Conservation (phyloP, 35 echinoderm and acorn worm genomes). For the Apostichopus parvimensis region DNA sequence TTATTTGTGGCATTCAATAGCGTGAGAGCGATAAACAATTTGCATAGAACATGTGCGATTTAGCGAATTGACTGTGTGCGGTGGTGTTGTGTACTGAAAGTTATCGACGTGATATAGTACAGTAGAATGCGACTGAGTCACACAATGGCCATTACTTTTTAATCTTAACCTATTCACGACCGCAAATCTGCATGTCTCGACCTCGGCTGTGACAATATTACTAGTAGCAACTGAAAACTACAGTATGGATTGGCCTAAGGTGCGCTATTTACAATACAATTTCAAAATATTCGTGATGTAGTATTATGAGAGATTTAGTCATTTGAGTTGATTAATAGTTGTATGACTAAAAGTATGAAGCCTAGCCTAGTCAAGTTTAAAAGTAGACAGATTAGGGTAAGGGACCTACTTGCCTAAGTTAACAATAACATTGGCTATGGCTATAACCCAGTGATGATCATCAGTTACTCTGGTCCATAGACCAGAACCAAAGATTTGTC, state of each 20-base stretch:
- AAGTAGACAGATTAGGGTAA: too few species aligned
- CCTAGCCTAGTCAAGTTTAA: too few species aligned
- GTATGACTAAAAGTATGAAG: too few species aligned
- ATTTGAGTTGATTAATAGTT: too few species aligned
- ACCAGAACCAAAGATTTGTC: too few species aligned
- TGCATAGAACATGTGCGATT: conserved; percentile 62
- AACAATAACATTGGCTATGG: too few species aligned
- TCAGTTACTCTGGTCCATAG: too few species aligned
- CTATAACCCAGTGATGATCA: too few species aligned
- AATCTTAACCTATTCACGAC: background rate
- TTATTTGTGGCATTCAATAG: conserved; percentile 61
- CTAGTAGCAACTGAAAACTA: background rate
- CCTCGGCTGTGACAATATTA: background rate
- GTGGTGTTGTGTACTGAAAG: background rate
- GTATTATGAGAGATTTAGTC: too few species aligned
- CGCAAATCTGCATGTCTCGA: background rate
- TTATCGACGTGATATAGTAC: background rate
- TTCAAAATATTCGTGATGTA: too few species aligned
- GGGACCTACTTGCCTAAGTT: too few species aligned
- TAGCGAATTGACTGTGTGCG: conserved; percentile 9
- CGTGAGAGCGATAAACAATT: conserved; percentile 64
- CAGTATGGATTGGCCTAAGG: background rate
- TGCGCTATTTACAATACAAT: background rate
- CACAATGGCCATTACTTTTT: conserved; percentile 11
- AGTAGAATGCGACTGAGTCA: background rate